Conservation (phyloP, 2,888 invertebrate genomes). For the Agrenia bidenticulata region DNA sequence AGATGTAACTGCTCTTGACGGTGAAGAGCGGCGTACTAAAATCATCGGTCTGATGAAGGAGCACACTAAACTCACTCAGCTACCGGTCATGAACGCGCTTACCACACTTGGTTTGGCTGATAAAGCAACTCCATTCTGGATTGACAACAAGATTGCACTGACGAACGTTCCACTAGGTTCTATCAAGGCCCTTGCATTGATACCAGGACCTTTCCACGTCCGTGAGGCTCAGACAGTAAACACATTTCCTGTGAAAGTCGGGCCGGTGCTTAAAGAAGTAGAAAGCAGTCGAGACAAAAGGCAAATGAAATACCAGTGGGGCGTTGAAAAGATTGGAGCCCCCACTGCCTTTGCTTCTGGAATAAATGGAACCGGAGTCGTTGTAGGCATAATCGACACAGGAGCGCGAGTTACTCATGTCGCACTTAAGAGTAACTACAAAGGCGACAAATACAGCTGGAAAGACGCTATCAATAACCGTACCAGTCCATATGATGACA, state of each 20-base stretch:
- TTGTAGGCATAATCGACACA: conserved; percentile 3
- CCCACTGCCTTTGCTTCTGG: not conserved
- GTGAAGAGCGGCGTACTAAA: not conserved
- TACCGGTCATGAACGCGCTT: not conserved
- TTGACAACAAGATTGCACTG: not conserved
- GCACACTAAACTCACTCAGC: not conserved
- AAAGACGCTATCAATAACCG: not conserved
- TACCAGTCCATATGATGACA: conserved; percentile 4
- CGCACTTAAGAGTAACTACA: conserved; percentile 1
- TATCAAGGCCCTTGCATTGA: not conserved
- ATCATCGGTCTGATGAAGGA: not conserved
- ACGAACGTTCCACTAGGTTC: not conserved
- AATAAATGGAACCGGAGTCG: conserved; percentile 2
- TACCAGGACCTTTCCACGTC: not conserved
- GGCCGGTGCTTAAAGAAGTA: not conserved
- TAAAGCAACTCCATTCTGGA: conserved; percentile 8
- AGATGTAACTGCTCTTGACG: not conserved
- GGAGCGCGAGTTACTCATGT: not conserved
- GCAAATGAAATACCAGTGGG: conserved; percentile 5
- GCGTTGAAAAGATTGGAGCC: conserved; percentile 12
- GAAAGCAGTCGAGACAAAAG: not conserved
- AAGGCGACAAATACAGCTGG: conserved; percentile 11
- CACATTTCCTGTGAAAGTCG: not conserved
- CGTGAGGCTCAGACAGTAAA: not conserved
- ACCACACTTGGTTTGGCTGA: not conserved